Conservation (phyloP, 1,140 invertebrate genomes). For the Leucophenga varia region DNA sequence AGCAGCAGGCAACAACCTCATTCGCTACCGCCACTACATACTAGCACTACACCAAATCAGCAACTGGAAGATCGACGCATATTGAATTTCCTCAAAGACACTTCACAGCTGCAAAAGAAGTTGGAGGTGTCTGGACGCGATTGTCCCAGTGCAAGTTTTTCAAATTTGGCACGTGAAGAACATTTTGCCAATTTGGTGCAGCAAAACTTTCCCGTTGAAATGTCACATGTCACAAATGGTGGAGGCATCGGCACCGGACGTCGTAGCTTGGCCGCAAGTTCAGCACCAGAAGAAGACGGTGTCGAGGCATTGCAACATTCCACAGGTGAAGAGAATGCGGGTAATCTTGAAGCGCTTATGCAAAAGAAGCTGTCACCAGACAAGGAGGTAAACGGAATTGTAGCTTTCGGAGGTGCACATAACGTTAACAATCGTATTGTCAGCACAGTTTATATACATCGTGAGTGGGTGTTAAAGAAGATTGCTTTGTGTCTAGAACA, state of each 20-base stretch:
- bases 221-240: slow-evolving; percentile 18
- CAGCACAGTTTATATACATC: slow-evolving; percentile 53
- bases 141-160: slow-evolving; percentile 53
- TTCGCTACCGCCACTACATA: slow-evolving; percentile 13
- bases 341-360: slow-evolving; percentile 48
- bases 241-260: slow-evolving; percentile 2
- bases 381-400: slow-evolving; percentile 50
- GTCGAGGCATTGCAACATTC: slow-evolving; percentile 7
- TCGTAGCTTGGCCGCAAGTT: slow-evolving; percentile 10
- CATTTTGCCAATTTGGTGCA: slow-evolving; percentile 55
- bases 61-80: slow-evolving; percentile 53
- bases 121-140: slow-evolving; percentile 48
- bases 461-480: slow-evolving; percentile 95
- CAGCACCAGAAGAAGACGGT: slow-evolving; percentile 33
- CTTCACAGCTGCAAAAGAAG: slow-evolving; percentile 54
- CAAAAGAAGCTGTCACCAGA: slow-evolving; percentile 50
- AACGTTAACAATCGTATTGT: slow-evolving; percentile 22
- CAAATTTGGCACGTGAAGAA: slow-evolving; percentile 51
- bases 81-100: slow-evolving; percentile 54
- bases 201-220: slow-evolving; percentile 43
- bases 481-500: slow-evolving; percentile 88
- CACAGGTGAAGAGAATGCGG: slow-evolving; percentile 33
- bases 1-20: slow-evolving; percentile 14
- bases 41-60: slow-evolving; percentile 30
- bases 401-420: slow-evolving; percentile 6